phyloP scores from a whole-genome alignment of 2,113 vertebrate genomes.

The Petrocephalus microphthalmus region DNA sequence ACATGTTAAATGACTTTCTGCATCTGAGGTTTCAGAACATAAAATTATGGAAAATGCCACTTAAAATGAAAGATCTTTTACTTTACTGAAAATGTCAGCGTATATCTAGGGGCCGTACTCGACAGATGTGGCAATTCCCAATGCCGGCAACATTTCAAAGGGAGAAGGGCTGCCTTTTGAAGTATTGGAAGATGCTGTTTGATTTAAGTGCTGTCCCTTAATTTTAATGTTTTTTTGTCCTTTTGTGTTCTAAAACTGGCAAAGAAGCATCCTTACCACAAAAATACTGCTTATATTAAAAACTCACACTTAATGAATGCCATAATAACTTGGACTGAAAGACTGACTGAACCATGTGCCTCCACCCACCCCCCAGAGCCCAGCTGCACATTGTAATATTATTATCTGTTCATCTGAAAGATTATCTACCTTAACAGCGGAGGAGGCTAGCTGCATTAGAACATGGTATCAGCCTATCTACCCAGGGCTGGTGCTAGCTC shows the following conservation, averaged over 20 bases:
- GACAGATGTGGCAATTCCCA: neutral
- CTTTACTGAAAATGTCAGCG: neutral
- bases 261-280: neutral
- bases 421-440: neutral
- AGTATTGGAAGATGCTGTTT: neutral
- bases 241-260: neutral
- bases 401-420: neutral
- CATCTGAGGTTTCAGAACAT: constrained; percentile 30
- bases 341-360: neutral
- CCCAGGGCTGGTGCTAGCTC: neutral
- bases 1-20: constrained; percentile 32
- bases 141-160: neutral
- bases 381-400: neutral
- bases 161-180: neutral
- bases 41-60: constrained; percentile 29
- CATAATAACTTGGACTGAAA: neutral
- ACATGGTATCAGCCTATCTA: neutral
- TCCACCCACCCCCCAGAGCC: neutral
- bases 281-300: neutral
- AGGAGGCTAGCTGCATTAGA: neutral
- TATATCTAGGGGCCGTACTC: neutral
- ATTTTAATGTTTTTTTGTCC: neutral
- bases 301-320: neutral
- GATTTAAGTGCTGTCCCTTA: neutral
- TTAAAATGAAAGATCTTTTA: constrained; percentile 21